A percentile compares a stretch with the other conserved stretches of the same genome.
phyloP scores from a whole-genome alignment of 2,888 invertebrate genomes.

The Tinea trinotella region DNA sequence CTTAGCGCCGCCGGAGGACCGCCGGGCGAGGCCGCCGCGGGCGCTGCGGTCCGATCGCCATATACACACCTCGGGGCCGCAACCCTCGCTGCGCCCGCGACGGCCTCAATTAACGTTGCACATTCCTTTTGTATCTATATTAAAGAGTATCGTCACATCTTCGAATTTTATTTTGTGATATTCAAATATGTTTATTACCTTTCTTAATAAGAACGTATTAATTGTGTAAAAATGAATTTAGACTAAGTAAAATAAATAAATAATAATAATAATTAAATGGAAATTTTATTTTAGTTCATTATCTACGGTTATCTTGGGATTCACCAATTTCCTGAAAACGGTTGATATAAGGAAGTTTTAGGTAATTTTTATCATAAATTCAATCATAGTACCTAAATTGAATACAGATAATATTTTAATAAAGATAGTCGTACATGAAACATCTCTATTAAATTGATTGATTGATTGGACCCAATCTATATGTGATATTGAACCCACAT shows the following conservation, averaged over 20 bases:
- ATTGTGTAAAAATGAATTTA: conserved; percentile 58
- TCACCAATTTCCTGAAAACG: no score
- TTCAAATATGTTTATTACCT: conserved; percentile 36
- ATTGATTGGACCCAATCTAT: no score
- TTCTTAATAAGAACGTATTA: conserved; percentile 32
- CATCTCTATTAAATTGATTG: no score
- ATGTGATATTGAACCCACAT: no score
- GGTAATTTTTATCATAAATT: no score
- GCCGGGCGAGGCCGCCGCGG: conserved; percentile 59
- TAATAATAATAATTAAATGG: conserved; percentile 40
- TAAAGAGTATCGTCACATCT: conserved; percentile 65
- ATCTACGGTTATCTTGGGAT: no score
- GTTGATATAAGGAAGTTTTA: no score
- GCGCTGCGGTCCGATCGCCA: conserved; percentile 31
- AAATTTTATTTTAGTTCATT: conserved; percentile 24
- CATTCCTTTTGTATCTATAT: conserved; percentile 28
- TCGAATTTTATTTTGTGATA: conserved; percentile 63
- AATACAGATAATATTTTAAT: no score
- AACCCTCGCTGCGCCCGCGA: conserved; percentile 56
- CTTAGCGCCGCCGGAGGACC: conserved; percentile 68
- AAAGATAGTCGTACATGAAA: no score
- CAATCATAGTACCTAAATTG: no score
- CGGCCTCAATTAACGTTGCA: conserved; percentile 37
- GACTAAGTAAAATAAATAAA: conserved; percentile 32
- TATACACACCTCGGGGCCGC: conserved; percentile 23